Evolutionary conservation across 2,888 invertebrate genomes (phyloP).

Genomic region (Drosophila engyochracea): DNA sequence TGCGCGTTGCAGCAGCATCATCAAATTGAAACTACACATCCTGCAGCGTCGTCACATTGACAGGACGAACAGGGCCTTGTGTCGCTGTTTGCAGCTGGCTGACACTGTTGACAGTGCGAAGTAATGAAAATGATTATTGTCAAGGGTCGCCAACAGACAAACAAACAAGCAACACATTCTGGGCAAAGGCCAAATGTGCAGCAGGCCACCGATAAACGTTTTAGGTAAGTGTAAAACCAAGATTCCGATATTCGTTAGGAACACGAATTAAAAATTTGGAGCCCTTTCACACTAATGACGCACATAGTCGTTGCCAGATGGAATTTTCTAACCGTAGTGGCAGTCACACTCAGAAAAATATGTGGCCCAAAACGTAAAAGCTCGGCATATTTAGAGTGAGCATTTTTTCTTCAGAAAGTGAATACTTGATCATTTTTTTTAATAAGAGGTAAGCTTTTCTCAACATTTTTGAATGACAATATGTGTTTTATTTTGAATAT

Average conservation of each 20-base stretch:
- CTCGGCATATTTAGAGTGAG: background rate
- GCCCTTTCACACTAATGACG: conserved; percentile 71
- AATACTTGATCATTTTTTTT: background rate
- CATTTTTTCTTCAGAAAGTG: background rate
- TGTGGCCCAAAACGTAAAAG: too few species aligned
- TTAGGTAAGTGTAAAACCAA: background rate
- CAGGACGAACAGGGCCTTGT: conserved; percentile 26
- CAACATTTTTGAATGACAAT: background rate
- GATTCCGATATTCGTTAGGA: background rate
- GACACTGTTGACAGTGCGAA: conserved; percentile 71
- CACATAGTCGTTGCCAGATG: conserved; percentile 5
- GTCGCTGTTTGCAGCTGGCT: conserved; percentile 40
- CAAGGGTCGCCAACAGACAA: conserved; percentile 53
- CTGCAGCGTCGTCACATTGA: conserved; percentile 31
- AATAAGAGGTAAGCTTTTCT: background rate
- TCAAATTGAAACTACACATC: conserved; percentile 72
- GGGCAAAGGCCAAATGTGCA: conserved; percentile 8
- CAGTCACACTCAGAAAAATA: conserved; percentile 18
- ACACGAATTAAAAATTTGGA: conserved; percentile 54
- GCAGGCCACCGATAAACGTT: conserved; percentile 11
- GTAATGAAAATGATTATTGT: conserved; percentile 76
- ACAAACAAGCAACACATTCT: conserved; percentile 25
- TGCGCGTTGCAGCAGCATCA: conserved; percentile 41
- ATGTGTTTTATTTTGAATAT: background rate
- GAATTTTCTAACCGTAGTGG: background rate